Evolutionary conservation across 2,113 vertebrate genomes (phyloP), one percentile per base, ranked within the genome.

Genomic region (Rallus limicola): DNA sequence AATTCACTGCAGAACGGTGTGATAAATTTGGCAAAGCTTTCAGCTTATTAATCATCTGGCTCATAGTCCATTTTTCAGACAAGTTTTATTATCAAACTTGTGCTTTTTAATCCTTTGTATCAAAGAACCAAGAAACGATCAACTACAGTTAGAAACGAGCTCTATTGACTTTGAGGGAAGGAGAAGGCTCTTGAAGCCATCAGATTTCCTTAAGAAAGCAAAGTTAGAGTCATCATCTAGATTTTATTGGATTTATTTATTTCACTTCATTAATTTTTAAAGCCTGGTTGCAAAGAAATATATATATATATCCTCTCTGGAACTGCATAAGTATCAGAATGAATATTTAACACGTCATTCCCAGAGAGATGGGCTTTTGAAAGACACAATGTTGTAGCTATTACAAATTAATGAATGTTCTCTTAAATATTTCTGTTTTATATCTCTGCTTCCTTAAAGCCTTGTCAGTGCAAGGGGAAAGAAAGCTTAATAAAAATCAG

Each of bases 51-150:
- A 83, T 82, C 65, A 84, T 67, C 80, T 87, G 71, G 50, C 82
- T 94, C 79, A 44, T 75, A 91, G 82, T 82, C 62, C 69, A 48
- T 86, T 96, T 95, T 89, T 89, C 59, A 80, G 71, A 72, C 25
- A 90, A 67, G 53, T 87, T 96, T 94, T 79, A 33, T 72, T 75
- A 42, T 74, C 59, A 21, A 91, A 93, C 26, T 77, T 94, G 18
- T 96, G 77, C 76, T 95, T 95, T 96, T 52, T 72, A 78, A 86
- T 95, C 81, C 29, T 91, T 87, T 72, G 84, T 96, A 93, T 56
- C 72, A 90, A 81, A 95, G 33, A 88, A 46, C 56, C 16, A 36
- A 82, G 58, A 89, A 95, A 60, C 18, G 23, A 75, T 64, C 34
- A 70, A 9, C 76, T 50, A 13, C 18, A 56, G 75, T 92, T 95